Percentiles rank a stretch among this genome's conserved stretches.
phyloP scores from a whole-genome alignment of 2,888 invertebrate species.

The Harpagoxenus sublaevis region DNA sequence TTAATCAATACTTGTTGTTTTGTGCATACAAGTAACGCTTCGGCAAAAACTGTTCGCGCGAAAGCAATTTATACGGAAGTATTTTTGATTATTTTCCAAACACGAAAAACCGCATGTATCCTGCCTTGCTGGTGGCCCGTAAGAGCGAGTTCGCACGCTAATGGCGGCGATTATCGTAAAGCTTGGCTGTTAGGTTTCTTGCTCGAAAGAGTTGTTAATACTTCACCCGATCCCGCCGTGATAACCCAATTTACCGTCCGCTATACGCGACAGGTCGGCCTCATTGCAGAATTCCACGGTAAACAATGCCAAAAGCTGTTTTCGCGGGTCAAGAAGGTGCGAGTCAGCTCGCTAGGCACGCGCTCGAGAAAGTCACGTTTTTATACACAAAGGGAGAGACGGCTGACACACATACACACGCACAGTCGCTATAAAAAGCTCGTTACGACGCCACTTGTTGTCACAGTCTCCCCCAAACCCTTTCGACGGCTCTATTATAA shows the following conservation, averaged over 20 bases:
- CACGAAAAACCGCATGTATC: slow-evolving; percentile 5
- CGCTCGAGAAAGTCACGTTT: slow-evolving; percentile 75
- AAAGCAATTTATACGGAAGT: slow-evolving; percentile 5
- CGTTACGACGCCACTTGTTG: slow-evolving; percentile 76
- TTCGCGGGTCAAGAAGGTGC: slow-evolving; percentile 75
- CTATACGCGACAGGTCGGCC: slow-evolving; percentile 18
- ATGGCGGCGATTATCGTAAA: slow-evolving; percentile 36
- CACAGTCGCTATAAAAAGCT: slow-evolving; percentile 74
- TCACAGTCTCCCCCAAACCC: slow-evolving; percentile 50
- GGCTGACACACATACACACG: slow-evolving; percentile 52
- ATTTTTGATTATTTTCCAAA: slow-evolving; percentile 10
- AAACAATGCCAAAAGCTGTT: slow-evolving; percentile 77
- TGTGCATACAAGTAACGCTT: not conserved
- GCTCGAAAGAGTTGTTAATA: slow-evolving; percentile 48
- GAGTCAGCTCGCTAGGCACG: slow-evolving; percentile 70
- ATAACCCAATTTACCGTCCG: slow-evolving; percentile 43
- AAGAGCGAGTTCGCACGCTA: slow-evolving; percentile 18
- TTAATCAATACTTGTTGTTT: not conserved
- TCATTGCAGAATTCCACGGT: slow-evolving; percentile 52
- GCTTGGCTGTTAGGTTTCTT: slow-evolving; percentile 19
- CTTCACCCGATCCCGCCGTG: slow-evolving; percentile 21
- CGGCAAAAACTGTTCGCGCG: not conserved
- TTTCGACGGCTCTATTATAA: slow-evolving; percentile 66
- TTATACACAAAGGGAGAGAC: slow-evolving; percentile 61
- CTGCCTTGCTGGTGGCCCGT: not conserved